Evolutionary conservation across 2,888 invertebrate species (phyloP).

Genomic region (Hirtodrosophila cameraria): DNA sequence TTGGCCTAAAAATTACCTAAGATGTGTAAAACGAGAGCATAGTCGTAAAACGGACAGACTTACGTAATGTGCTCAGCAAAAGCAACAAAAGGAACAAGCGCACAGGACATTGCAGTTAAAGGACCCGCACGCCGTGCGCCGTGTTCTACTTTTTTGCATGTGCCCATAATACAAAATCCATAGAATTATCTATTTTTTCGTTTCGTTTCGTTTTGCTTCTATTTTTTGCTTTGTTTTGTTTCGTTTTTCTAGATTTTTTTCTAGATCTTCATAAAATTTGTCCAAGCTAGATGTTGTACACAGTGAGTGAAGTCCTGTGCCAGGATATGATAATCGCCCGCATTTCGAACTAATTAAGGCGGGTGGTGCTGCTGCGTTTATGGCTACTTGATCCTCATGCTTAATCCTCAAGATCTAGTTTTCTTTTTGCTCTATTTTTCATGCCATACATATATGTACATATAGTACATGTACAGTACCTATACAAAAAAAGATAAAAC

Average conservation of each 20-base stretch:
- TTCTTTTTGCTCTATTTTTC: slow-evolving; percentile 29
- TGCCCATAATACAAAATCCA: slow-evolving; percentile 58
- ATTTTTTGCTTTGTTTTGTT: slow-evolving; percentile 1
- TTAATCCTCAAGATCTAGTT: slow-evolving; percentile 56
- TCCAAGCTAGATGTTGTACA: slow-evolving; percentile 18
- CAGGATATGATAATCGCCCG: slow-evolving; percentile 41
- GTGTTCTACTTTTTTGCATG: slow-evolving; percentile 65
- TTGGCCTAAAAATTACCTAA: slow-evolving; percentile 75
- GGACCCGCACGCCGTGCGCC: slow-evolving; percentile 47
- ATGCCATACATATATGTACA: slow-evolving; percentile 9
- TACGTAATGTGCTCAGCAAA: slow-evolving; percentile 46
- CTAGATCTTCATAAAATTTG: slow-evolving; percentile 36
- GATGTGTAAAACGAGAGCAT: slow-evolving; percentile 67
- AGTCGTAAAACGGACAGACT: slow-evolving; percentile 41
- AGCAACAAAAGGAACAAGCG: no score
- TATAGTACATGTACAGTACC: slow-evolving; percentile 7
- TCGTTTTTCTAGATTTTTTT: slow-evolving; percentile 6
- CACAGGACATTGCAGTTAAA: slow-evolving; percentile 23
- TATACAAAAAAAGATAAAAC: slow-evolving; percentile 18
- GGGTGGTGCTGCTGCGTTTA: slow-evolving; percentile 61
- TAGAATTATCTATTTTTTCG: slow-evolving; percentile 40
- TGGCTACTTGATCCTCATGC: slow-evolving; percentile 32
- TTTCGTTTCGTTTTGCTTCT: background rate
- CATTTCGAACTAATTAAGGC: slow-evolving; percentile 72
- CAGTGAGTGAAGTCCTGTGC: background rate